Evolutionary conservation across 2,888 invertebrate genomes (phyloP).

Genomic region (Cosmia trapezina): DNA sequence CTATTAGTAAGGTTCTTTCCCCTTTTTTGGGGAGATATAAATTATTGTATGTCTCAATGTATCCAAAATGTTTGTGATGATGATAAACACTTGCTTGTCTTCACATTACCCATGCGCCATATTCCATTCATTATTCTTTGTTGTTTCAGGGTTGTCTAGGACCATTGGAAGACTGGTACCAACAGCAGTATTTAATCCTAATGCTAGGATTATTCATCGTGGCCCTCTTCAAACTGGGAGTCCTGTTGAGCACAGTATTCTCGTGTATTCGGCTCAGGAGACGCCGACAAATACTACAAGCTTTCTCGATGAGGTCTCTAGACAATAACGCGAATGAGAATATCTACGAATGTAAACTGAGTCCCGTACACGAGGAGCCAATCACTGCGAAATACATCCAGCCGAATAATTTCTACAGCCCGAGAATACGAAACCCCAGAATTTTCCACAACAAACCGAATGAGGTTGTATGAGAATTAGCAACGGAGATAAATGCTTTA

Average conservation of each 20-base stretch:
- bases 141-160: conserved; percentile 92
- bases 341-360: conserved; percentile 81
- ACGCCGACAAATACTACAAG: conserved; percentile 85
- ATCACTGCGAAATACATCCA: conserved; percentile 86
- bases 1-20: not conserved
- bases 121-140: conserved; percentile 17
- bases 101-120: not conserved
- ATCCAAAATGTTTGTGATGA: not conserved
- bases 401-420: conserved; percentile 88
- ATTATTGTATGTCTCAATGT: not conserved
- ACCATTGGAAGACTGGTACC: conserved; percentile 94
- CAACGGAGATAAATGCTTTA: conserved; percentile 90
- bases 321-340: conserved; percentile 84
- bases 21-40: not conserved
- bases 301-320: conserved; percentile 81
- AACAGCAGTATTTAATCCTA: conserved; percentile 93
- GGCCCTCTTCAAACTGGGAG: conserved; percentile 93
- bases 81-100: not conserved
- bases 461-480: conserved; percentile 90
- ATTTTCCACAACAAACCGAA: conserved; percentile 87
- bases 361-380: conserved; percentile 79
- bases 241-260: conserved; percentile 93
- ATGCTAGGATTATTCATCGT: conserved; percentile 92
- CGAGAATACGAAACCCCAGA: conserved; percentile 85
- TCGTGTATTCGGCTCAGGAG: conserved; percentile 92